phyloP scores from a whole-genome alignment of 2,113 vertebrate genomes.

The Atractosteus spatula region DNA sequence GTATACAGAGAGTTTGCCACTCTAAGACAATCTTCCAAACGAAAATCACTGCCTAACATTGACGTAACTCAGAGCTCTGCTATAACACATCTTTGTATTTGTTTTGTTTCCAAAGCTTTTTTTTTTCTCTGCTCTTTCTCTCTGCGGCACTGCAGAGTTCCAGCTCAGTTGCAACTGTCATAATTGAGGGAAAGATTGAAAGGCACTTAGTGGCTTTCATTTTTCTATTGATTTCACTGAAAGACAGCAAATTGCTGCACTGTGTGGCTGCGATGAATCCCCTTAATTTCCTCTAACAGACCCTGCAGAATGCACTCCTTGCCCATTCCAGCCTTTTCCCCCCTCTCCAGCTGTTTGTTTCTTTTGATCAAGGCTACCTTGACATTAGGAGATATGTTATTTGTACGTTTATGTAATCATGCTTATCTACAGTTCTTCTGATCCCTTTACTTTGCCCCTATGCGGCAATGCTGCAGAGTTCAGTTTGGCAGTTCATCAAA shows the following conservation, averaged over 20 bases:
- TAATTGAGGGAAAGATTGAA: neutral
- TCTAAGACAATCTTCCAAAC: too few species aligned
- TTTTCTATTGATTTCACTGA: slow-evolving; percentile 6
- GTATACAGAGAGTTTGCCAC: too few species aligned
- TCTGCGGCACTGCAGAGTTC: neutral
- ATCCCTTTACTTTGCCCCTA: too few species aligned
- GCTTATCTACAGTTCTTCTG: neutral
- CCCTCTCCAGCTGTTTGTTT: slow-evolving; percentile 15
- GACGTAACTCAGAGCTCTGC: neutral
- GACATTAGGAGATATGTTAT: slow-evolving; percentile 36
- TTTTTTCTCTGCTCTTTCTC: neutral
- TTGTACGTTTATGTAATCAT: slow-evolving; percentile 26
- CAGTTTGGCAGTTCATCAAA: too few species aligned
- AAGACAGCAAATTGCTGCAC: slow-evolving; percentile 1
- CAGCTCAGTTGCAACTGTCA: neutral
- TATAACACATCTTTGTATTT: neutral
- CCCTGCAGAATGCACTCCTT: neutral
- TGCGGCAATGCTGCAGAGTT: too few species aligned
- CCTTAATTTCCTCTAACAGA: neutral
- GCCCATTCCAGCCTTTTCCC: slow-evolving; percentile 1
- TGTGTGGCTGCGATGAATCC: neutral
- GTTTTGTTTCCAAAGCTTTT: neutral
- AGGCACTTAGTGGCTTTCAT: slow-evolving; percentile 5
- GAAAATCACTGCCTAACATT: neutral
- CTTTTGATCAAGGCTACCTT: slow-evolving; percentile 33